Base-by-base conservation (phyloP, 2,888 invertebrate species). In the Eudemis profundana region DNA sequence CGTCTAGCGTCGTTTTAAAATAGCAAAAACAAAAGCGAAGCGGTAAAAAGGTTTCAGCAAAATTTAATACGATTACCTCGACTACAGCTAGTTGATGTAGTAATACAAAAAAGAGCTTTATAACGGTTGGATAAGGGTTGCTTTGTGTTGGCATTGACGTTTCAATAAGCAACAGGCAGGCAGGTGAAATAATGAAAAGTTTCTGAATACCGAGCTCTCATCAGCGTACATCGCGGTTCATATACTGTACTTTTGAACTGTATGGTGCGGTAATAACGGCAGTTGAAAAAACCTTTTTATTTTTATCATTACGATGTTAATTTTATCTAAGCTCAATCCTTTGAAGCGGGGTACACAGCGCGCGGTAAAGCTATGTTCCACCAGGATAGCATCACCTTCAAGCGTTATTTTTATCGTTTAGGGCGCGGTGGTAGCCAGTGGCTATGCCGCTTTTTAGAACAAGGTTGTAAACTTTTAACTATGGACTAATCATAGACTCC, bases 151-250 rank as follows among this genome's bases (percentile, higher is more conserved):
- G 5, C n/a, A 12, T 7, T 12, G 15, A 46, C 40, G 51, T 44
- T 42, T 27, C 27, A 65, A 69, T 66, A 70, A 74, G 74, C 80
- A 79, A 80, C 79, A 80, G 76, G 78, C 79, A 80, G 76, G 78
- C 75, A 70, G 70, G 68, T 74, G 70, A 69, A 73, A 72, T 71
- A 69, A 68, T 51, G 69, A 75, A 72, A 69, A 65, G 38, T 65
- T 65, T 65, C 27, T 53, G 65, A 60, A 65, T 57, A 44, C 38
- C 23, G 27, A n/a, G 17, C 64, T 63, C 49, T 65, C 59, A 60
- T 53, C 46, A 64, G 8, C 21, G 23, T 19, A 47, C 50, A 42
- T 27, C 14, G 27, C 14, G 27, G 19, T 17, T 38, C 53, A 33
- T 42, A 40, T 49, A 40, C 14, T 14, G 19, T 12, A 27, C 47